Conservation (phyloP, 2,113 vertebrate species). For the Marmota flaviventris region DNA sequence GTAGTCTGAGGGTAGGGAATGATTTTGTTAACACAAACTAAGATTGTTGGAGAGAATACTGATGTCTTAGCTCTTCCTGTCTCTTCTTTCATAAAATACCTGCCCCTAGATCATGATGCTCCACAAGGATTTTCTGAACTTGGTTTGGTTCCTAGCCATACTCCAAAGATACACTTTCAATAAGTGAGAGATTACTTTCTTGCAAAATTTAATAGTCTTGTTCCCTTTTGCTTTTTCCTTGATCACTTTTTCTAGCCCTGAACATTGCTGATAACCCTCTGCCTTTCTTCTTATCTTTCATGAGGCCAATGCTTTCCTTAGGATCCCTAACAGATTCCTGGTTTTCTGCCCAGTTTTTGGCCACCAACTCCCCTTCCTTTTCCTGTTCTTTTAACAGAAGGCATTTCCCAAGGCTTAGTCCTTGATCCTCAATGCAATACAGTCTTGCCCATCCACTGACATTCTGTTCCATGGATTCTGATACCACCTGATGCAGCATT, state of each 20-base stretch:
- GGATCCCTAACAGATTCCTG: not conserved
- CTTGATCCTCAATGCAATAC: not conserved
- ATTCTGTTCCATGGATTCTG: not conserved
- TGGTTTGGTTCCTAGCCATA: not conserved
- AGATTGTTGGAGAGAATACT: not conserved
- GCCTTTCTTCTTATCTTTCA: not conserved
- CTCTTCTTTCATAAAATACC: not conserved
- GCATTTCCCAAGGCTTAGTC: not conserved
- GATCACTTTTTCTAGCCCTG: not conserved
- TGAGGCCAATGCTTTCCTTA: not conserved
- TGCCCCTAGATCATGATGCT: not conserved
- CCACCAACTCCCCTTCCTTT: not conserved
- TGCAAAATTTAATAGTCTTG: not conserved
- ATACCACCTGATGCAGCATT: not conserved
- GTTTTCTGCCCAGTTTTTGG: not conserved
- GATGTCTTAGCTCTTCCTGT: constrained; percentile 12
- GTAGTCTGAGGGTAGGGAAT: not conserved
- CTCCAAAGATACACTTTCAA: not conserved
- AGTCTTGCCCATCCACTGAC: not conserved
- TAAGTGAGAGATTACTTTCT: not conserved
- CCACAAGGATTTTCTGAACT: not conserved
- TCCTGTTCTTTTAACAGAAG: not conserved
- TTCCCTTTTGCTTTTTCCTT: not conserved
- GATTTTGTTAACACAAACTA: not conserved
- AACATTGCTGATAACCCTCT: not conserved